Evolutionary conservation across 1,140 invertebrate genomes (phyloP).

Genomic region (Monomorium pharaonis): DNA sequence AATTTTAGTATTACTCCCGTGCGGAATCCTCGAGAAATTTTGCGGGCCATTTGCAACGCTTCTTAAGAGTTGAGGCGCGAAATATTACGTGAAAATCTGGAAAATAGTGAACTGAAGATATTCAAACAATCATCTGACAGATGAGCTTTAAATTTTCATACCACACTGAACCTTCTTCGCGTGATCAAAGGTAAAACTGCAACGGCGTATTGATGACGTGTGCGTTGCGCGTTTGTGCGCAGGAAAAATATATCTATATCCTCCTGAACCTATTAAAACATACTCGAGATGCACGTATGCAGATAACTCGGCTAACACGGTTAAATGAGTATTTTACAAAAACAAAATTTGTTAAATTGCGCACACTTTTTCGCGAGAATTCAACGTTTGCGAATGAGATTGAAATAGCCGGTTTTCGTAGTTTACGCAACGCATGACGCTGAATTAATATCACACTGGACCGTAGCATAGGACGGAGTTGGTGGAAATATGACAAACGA

Average conservation of each 20-base stretch:
- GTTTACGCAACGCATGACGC: constrained; percentile 52
- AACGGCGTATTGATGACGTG: background rate
- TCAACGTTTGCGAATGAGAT: constrained; percentile 50
- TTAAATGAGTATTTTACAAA: constrained; percentile 5
- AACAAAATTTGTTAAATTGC: constrained; percentile 29
- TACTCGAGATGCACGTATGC: background rate
- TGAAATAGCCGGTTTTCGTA: constrained; percentile 47
- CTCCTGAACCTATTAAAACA: background rate
- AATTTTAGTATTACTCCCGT: constrained; percentile 39
- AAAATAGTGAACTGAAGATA: background rate
- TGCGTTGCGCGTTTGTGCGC: too few relatives aligned
- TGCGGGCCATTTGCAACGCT: constrained; percentile 28
- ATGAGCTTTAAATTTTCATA: background rate
- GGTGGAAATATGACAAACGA: constrained; percentile 52
- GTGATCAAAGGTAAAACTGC: background rate
- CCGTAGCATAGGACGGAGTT: constrained; percentile 9
- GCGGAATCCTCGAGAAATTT: constrained; percentile 23
- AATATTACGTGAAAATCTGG: background rate
- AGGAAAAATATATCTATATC: background rate
- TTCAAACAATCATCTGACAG: background rate
- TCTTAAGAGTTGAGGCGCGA: background rate
- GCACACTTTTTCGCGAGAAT: constrained; percentile 21
- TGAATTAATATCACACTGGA: constrained; percentile 40
- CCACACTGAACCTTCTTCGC: background rate
- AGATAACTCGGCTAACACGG: background rate